phyloP scores from a whole-genome alignment of 2,888 invertebrate species.

The Nesidiocoris tenuis region DNA sequence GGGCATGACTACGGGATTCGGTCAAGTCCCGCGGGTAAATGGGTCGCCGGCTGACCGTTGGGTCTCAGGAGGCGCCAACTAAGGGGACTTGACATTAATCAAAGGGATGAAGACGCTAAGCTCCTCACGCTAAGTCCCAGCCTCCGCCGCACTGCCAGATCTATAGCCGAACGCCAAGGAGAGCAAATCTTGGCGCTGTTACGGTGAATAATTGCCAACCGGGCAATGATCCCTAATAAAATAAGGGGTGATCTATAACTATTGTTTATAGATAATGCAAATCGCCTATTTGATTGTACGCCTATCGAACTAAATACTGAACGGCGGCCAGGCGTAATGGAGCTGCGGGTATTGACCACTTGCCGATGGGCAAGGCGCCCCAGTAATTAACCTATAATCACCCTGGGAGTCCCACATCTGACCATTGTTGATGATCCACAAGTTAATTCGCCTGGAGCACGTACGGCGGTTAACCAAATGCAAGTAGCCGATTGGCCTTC shows the following conservation, averaged over 20 bases:
- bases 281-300: neutral
- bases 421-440: slow-evolving; percentile 30
- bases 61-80: neutral
- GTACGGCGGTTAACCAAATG: slow-evolving; percentile 11
- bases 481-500: neutral
- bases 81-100: slow-evolving; percentile 30
- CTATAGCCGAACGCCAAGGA: neutral
- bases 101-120: slow-evolving; percentile 25
- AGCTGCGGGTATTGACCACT: slow-evolving; percentile 1
- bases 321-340: no score
- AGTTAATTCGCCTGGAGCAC: slow-evolving; percentile 32
- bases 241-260: neutral
- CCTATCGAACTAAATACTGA: neutral
- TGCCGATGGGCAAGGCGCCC: slow-evolving; percentile 11
- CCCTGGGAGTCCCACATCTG: slow-evolving; percentile 40
- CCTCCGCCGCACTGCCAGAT: neutral
- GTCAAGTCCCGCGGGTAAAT: neutral
- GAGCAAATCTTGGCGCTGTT: neutral
- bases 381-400: slow-evolving; percentile 38
- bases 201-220: neutral
- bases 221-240: neutral
- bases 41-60: neutral
- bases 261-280: neutral
- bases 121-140: neutral
- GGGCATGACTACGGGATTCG: neutral